A percentile compares a stretch with the other conserved stretches of the same genome.
These are phyloP conservation scores for Sesamia inferens DNA, from an alignment of 2,888 invertebrate genomes.

Conservation along the genomic window DNA sequence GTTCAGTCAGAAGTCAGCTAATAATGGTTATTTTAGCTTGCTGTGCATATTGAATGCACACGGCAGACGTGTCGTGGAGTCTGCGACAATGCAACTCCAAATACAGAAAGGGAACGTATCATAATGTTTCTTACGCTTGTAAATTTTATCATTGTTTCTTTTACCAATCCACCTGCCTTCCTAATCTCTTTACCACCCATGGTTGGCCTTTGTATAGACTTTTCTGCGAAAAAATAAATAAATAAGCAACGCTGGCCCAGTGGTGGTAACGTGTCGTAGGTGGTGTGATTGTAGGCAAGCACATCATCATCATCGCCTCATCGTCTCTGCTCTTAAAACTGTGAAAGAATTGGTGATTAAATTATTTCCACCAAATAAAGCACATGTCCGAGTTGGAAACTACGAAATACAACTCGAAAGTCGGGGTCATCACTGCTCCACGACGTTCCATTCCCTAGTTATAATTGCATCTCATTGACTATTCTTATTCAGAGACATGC, in stretches of 20 bases:
- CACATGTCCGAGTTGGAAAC: no score
- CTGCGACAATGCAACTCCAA: slow-evolving; percentile 20
- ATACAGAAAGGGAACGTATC: background rate
- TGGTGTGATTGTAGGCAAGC: background rate
- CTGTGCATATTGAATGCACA: background rate
- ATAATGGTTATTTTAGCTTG: no score
- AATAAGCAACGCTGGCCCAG: background rate
- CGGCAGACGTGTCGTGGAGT: background rate
- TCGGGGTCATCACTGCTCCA: no score
- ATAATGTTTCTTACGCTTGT: background rate
- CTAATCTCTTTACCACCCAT: no score
- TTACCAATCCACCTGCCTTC: no score
- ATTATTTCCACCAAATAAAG: no score
- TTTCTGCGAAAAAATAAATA: background rate
- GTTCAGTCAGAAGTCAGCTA: no score
- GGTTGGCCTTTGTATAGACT: no score
- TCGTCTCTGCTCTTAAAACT: background rate
- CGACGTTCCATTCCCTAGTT: background rate
- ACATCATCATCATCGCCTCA: background rate
- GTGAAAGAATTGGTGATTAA: background rate
- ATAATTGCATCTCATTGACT: slow-evolving; percentile 17
- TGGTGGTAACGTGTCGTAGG: background rate
- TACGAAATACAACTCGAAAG: no score
- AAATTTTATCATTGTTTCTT: background rate
- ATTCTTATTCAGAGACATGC: background rate